phyloP scores from a whole-genome alignment of 2,113 vertebrate species.

The Arvicanthis niloticus region DNA sequence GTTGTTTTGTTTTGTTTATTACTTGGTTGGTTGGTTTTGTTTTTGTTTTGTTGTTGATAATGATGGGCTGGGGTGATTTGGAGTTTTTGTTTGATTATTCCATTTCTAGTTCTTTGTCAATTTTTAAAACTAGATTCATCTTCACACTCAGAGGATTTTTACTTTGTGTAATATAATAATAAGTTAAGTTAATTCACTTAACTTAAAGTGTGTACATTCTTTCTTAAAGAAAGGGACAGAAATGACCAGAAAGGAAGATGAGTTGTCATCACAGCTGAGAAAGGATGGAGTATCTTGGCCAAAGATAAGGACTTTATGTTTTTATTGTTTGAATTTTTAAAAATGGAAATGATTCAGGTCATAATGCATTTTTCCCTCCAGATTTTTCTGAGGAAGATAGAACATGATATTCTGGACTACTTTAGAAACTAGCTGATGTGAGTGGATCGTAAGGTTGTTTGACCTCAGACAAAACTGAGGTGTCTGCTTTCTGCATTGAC shows the following conservation, averaged over 20 bases:
- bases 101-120: not conserved
- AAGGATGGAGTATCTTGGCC: not conserved
- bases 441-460: not conserved
- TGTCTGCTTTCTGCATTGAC: not conserved
- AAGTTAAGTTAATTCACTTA: too few relatives aligned
- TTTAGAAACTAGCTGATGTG: not conserved
- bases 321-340: not conserved
- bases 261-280: constrained; percentile 23
- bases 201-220: not conserved
- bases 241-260: not conserved
- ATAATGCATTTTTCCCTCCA: not conserved
- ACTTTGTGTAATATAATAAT: not conserved
- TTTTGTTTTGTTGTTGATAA: not conserved
- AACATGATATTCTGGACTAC: not conserved
- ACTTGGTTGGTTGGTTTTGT: not conserved
- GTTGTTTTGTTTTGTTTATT: not conserved
- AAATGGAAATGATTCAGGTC: not conserved
- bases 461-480: not conserved
- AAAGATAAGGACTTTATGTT: not conserved
- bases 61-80: not conserved
- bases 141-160: not conserved
- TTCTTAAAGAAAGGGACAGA: not conserved
- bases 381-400: not conserved
- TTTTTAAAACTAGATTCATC: not conserved
- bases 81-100: not conserved